These are phyloP conservation scores for Teinopalpus imperialis DNA, from an alignment of 2,888 invertebrate species.

Conservation along the genomic window DNA sequence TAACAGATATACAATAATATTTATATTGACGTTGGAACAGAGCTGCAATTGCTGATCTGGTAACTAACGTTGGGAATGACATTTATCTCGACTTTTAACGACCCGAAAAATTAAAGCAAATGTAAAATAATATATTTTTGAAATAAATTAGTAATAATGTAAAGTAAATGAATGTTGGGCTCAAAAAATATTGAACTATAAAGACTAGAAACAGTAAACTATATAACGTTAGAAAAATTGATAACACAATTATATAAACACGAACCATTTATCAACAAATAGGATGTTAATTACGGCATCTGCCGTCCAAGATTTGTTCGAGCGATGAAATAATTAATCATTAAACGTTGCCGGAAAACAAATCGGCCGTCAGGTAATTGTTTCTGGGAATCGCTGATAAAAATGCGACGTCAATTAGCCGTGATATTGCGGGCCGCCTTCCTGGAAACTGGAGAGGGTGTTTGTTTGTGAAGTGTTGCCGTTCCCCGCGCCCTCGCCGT, in stretches of 20 bases:
- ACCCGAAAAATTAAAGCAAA: too few species aligned
- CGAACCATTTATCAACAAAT: slow-evolving; percentile 10
- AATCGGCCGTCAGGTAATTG: slow-evolving; percentile 28
- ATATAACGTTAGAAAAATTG: too few species aligned
- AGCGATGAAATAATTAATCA: slow-evolving; percentile 21
- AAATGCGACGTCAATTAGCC: slow-evolving; percentile 33
- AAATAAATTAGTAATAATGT: too few species aligned
- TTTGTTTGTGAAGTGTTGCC: slow-evolving; percentile 48
- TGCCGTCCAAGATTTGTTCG: slow-evolving; percentile 3
- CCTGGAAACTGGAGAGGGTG: slow-evolving; percentile 40
- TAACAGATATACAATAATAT: too few species aligned
- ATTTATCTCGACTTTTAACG: too few species aligned
- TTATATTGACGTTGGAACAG: too few species aligned
- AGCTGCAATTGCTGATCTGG: too few species aligned
- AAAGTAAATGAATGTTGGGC: too few species aligned
- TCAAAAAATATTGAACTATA: too few species aligned
- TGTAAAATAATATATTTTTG: too few species aligned
- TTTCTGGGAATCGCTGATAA: slow-evolving; percentile 34
- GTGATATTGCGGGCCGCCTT: slow-evolving; percentile 36
- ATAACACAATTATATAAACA: background rate
- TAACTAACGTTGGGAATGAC: too few species aligned
- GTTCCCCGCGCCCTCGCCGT: slow-evolving; percentile 31
- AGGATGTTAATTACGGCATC: slow-evolving; percentile 3
- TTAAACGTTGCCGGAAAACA: slow-evolving; percentile 22
- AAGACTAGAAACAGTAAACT: too few species aligned